Conservation (phyloP, 1,140 invertebrate genomes). For the Drosophila asahinai region DNA sequence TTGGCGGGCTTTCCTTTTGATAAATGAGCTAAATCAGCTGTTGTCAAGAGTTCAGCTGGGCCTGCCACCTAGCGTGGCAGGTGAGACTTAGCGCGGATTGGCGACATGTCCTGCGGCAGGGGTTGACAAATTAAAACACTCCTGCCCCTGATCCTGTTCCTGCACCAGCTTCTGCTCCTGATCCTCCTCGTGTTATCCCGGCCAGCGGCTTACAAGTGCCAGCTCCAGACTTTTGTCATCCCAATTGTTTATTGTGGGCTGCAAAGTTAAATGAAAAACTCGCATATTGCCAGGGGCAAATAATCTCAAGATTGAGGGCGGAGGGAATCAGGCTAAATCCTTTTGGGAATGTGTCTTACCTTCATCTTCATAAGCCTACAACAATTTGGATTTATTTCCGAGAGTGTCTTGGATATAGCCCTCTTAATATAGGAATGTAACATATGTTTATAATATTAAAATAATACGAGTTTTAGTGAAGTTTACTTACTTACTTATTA, state of each 20-base stretch:
- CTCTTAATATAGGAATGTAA: background rate
- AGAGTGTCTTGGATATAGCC: too few relatives aligned
- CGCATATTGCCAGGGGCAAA: slow-evolving; percentile 22
- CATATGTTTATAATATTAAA: slow-evolving; percentile 2
- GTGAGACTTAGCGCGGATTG: slow-evolving; percentile 14
- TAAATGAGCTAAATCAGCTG: slow-evolving; percentile 74
- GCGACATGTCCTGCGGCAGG: background rate
- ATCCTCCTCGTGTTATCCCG: background rate
- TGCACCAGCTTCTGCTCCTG: background rate
- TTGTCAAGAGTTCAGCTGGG: slow-evolving; percentile 44
- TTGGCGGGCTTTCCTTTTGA: slow-evolving; percentile 37
- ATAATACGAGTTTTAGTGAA: background rate
- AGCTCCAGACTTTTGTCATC: slow-evolving; percentile 11
- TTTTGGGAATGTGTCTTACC: background rate
- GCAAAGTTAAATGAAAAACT: slow-evolving; percentile 31
- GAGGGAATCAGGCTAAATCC: background rate
- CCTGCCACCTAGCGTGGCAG: slow-evolving; percentile 12
- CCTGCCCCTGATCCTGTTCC: background rate
- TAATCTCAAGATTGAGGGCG: slow-evolving; percentile 7
- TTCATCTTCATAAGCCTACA: background rate
- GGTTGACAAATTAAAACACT: slow-evolving; percentile 44
- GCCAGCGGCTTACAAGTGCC: slow-evolving; percentile 11
- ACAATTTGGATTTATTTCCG: background rate
- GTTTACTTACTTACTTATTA: background rate
- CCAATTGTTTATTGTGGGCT: slow-evolving; percentile 8